Evolutionary conservation across 2,888 invertebrate species (phyloP).

Genomic region (Xestia sexstrigata): DNA sequence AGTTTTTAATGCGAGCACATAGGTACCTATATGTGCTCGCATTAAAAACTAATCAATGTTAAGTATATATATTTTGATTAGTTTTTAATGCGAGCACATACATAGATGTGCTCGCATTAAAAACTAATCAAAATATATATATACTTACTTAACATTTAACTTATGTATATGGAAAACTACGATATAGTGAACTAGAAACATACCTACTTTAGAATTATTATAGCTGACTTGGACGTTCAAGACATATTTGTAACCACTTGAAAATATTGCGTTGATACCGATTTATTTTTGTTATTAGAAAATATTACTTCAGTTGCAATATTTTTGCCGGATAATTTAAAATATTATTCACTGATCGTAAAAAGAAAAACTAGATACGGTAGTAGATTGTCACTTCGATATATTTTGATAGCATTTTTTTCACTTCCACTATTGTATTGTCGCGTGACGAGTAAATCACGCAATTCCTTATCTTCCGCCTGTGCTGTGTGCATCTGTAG

Average conservation of each 20-base stretch:
- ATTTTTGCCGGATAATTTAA: background rate
- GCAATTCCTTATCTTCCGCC: constrained; percentile 56
- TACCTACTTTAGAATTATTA: constrained; percentile 4
- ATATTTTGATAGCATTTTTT: constrained; percentile 12
- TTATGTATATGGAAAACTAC: constrained; percentile 7
- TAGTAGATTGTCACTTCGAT: constrained; percentile 16
- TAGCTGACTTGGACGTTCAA: constrained; percentile 5
- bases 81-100: too few species aligned
- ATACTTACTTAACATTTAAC: background rate
- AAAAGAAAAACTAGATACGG: constrained; percentile 6
- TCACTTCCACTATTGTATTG: constrained; percentile 7
- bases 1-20: too few species aligned
- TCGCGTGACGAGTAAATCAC: constrained; percentile 59
- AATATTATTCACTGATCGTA: background rate
- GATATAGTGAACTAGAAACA: constrained; percentile 14
- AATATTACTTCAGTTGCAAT: background rate
- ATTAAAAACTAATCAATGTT: too few species aligned
- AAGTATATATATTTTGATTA: too few species aligned
- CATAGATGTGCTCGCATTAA: background rate
- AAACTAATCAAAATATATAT: constrained; percentile 6
- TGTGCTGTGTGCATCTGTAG: constrained; percentile 43
- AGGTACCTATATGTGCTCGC: too few species aligned
- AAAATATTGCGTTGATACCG: background rate
- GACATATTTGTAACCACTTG: constrained; percentile 1
- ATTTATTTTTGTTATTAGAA: background rate